Conservation (phyloP, 2,797 vertebrate genomes). For the Galagoides demidoff region DNA sequence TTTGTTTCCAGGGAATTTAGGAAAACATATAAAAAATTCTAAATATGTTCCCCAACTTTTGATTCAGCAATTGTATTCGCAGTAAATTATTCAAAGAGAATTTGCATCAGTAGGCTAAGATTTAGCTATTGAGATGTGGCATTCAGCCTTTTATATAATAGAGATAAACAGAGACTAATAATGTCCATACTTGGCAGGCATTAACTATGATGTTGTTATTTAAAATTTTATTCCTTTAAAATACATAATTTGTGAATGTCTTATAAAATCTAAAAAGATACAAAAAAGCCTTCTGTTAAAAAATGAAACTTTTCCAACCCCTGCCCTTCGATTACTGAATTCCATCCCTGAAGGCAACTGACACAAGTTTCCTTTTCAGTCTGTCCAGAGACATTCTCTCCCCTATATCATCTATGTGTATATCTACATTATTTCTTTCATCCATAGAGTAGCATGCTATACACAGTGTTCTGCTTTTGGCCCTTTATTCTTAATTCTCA, state of each 20-base stretch:
- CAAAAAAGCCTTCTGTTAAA: not conserved
- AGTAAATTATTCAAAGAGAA: slow-evolving; percentile 27
- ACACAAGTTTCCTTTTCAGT: not conserved
- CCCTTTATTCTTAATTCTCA: not conserved
- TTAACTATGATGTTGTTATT: not conserved
- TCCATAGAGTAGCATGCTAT: not conserved
- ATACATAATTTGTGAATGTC: not conserved
- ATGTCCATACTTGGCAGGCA: not conserved
- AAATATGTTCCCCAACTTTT: not conserved
- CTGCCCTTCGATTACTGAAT: not conserved
- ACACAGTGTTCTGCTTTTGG: not conserved
- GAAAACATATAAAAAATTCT: not conserved
- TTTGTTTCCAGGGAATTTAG: not conserved
- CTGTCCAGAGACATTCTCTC: not conserved
- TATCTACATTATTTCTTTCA: not conserved
- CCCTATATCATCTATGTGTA: not conserved
- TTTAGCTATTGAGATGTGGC: not conserved
- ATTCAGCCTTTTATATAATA: not conserved
- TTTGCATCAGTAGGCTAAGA: not conserved
- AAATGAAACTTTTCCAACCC: not conserved
- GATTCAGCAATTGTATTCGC: not conserved
- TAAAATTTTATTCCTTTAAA: not conserved
- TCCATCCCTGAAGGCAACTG: not conserved
- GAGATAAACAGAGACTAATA: not conserved
- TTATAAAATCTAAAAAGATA: slow-evolving; percentile 12